Evolutionary conservation across 2,888 invertebrate species (phyloP).

Genomic region (Amphimallon solstitiale): DNA sequence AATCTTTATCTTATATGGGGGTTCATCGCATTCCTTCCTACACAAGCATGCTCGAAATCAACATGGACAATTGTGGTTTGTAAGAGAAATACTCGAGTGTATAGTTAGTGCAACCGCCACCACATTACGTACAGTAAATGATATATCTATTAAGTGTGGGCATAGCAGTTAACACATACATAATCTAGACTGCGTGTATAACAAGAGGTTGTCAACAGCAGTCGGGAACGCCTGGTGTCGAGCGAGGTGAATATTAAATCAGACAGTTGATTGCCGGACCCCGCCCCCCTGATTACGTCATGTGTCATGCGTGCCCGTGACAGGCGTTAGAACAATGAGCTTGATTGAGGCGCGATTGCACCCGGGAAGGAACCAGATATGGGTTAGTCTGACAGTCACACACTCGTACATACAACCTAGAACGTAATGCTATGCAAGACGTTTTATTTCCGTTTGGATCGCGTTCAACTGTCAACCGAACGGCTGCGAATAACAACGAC

Average conservation of each 20-base stretch:
- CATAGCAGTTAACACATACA: slow-evolving; percentile 58
- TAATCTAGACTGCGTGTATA: slow-evolving; percentile 54
- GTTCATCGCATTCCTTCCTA: no score
- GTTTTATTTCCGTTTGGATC: slow-evolving; percentile 52
- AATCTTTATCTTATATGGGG: neutral
- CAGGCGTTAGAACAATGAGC: slow-evolving; percentile 60
- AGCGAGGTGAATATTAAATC: slow-evolving; percentile 63
- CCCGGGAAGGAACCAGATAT: slow-evolving; percentile 53
- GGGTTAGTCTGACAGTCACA: slow-evolving; percentile 51
- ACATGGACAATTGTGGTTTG: neutral
- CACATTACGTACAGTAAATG: slow-evolving; percentile 43
- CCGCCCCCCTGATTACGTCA: slow-evolving; percentile 62
- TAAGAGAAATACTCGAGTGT: neutral
- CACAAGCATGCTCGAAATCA: no score
- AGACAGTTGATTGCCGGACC: slow-evolving; percentile 62
- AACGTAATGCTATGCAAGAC: slow-evolving; percentile 46
- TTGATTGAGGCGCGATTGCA: slow-evolving; percentile 60
- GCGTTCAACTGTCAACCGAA: slow-evolving; percentile 20
- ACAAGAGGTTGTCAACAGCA: slow-evolving; percentile 61
- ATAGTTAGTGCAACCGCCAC: slow-evolving; percentile 16
- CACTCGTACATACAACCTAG: slow-evolving; percentile 17
- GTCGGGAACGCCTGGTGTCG: slow-evolving; percentile 58
- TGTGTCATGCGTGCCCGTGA: slow-evolving; percentile 61
- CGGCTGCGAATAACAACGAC: slow-evolving; percentile 20
- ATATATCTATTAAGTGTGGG: slow-evolving; percentile 58